These are phyloP conservation scores for Ailurus styani DNA, from an alignment of 2,113 vertebrate species.

Conservation along the genomic window DNA sequence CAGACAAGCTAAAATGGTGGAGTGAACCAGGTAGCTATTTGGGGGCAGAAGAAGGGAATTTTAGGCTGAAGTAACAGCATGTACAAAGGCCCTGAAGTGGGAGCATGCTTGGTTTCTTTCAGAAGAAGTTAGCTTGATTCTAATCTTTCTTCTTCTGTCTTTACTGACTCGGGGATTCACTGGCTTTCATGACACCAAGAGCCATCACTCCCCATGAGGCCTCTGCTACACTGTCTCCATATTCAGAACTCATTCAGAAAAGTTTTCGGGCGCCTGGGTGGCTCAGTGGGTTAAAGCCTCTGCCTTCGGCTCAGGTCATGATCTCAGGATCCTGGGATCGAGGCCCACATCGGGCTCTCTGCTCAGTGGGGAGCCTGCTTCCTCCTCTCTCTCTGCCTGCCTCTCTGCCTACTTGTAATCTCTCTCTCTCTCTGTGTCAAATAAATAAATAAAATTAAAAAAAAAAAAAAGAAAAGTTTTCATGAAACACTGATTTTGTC, in stretches of 20 bases:
- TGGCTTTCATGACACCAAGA: not conserved
- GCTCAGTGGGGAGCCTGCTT: too few species aligned
- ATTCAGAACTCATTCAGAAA: not conserved
- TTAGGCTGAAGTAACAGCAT: not conserved
- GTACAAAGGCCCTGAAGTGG: not conserved
- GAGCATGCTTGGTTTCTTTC: not conserved
- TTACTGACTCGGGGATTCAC: not conserved
- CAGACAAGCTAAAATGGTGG: not conserved
- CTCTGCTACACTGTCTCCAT: not conserved
- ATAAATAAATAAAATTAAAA: too few species aligned
- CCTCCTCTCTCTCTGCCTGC: too few species aligned
- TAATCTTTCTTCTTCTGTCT: not conserved
- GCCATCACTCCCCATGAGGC: not conserved
- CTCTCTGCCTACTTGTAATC: too few species aligned
- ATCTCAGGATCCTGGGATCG: too few species aligned
- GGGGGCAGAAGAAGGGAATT: not conserved
- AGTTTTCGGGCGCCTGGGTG: too few species aligned
- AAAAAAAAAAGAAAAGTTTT: not conserved
- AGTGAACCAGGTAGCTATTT: not conserved
- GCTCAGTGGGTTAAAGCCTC: too few species aligned
- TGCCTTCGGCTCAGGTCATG: too few species aligned
- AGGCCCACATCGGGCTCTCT: too few species aligned
- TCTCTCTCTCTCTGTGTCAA: too few species aligned
- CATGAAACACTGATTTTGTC: not conserved
- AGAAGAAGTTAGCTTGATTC: not conserved